Conservation (phyloP, 2,888 invertebrate genomes). For the Troides helena region DNA sequence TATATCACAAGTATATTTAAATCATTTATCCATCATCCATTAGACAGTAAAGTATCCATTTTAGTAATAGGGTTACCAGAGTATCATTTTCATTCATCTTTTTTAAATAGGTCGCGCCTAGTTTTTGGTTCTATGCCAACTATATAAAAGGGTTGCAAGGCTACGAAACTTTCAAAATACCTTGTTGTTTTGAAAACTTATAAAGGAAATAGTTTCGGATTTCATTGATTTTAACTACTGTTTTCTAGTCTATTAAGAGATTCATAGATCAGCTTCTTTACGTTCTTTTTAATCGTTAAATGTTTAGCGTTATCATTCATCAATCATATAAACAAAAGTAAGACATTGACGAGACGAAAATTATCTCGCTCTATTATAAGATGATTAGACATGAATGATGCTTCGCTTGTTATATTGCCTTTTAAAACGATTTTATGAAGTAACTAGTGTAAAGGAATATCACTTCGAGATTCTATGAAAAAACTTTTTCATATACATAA, state of each 20-base stretch:
- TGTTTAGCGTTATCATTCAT: background rate
- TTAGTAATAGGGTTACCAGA: background rate
- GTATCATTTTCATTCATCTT: background rate
- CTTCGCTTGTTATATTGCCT: background rate
- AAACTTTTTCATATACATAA: background rate
- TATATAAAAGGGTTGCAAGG: slow-evolving; percentile 15
- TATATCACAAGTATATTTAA: no score
- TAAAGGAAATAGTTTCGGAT: background rate
- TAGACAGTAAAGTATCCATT: background rate
- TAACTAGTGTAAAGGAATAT: no score
- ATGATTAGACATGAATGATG: slow-evolving; percentile 10
- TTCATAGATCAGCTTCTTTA: background rate
- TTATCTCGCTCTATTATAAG: slow-evolving; percentile 1
- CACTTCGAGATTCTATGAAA: no score
- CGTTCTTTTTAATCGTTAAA: background rate
- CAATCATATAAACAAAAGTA: slow-evolving; percentile 16
- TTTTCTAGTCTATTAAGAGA: background rate
- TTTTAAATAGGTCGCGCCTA: slow-evolving; percentile 15
- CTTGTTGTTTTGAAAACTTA: background rate
- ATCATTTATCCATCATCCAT: no score
- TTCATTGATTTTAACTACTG: background rate
- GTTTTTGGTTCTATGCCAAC: slow-evolving; percentile 22
- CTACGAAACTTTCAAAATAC: background rate
- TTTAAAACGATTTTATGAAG: background rate
- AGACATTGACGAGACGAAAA: slow-evolving; percentile 1